A percentile compares a stretch with the other conserved stretches of the same genome.
Conservation (phyloP, 1,140 invertebrate genomes). For the Caenorhabditis latens region DNA sequence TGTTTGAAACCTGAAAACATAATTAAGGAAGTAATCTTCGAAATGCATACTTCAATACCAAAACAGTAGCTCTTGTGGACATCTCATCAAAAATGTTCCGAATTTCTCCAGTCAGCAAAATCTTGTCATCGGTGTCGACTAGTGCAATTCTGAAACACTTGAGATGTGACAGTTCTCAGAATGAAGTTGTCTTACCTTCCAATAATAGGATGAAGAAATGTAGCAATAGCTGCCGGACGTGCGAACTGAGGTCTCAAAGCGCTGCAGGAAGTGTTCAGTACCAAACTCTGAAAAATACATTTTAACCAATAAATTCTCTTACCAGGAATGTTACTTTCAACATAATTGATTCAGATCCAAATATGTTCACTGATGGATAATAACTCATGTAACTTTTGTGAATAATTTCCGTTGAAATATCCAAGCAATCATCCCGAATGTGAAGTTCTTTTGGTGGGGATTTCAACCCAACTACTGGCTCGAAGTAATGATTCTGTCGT, state of each 20-base stretch:
- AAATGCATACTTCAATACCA: not conserved
- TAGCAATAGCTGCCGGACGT: slow-evolving; percentile 50
- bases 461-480: slow-evolving; percentile 7
- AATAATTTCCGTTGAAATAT: slow-evolving; percentile 55
- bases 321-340: slow-evolving; percentile 33
- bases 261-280: slow-evolving; percentile 33
- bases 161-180: not conserved
- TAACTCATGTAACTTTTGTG: slow-evolving; percentile 53
- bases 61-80: slow-evolving; percentile 50
- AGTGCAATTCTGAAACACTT: slow-evolving; percentile 19
- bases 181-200: slow-evolving; percentile 20
- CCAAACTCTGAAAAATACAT: slow-evolving; percentile 1
- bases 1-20: slow-evolving; percentile 29
- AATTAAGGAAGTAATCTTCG: not conserved
- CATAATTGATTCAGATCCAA: slow-evolving; percentile 62
- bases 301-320: too few relatives aligned
- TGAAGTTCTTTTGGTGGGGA: not conserved
- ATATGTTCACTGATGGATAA: slow-evolving; percentile 59
- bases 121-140: slow-evolving; percentile 57
- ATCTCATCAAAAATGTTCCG: slow-evolving; percentile 37
- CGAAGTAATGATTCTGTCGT: slow-evolving; percentile 25
- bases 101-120: slow-evolving; percentile 52
- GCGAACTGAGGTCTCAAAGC: slow-evolving; percentile 49
- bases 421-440: slow-evolving; percentile 61
- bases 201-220: slow-evolving; percentile 45